A percentile compares a stretch with the other conserved stretches of the same genome.
phyloP scores from a whole-genome alignment of 2,797 vertebrate genomes.

The Tokudaia muenninki region DNA sequence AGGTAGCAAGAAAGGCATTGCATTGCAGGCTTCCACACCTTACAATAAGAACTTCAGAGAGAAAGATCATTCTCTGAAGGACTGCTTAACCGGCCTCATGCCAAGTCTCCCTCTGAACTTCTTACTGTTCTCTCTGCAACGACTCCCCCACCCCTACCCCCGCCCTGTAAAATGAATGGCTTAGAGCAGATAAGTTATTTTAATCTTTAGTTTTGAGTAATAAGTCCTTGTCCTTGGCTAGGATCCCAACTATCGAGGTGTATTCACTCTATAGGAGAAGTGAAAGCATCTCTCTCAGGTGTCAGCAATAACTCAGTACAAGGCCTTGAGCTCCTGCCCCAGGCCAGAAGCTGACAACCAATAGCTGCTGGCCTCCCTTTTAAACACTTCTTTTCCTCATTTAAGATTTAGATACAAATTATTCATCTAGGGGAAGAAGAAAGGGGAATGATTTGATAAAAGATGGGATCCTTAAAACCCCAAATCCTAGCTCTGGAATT shows the following conservation, averaged over 20 bases:
- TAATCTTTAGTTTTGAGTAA: neutral
- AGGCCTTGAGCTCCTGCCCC: neutral
- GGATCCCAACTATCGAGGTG: neutral
- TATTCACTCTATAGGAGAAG: neutral
- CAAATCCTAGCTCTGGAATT: neutral
- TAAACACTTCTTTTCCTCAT: neutral
- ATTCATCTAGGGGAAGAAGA: rapidly evolving
- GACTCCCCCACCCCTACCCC: neutral
- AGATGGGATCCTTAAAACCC: neutral
- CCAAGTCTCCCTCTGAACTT: neutral
- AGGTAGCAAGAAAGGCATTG: rapidly evolving
- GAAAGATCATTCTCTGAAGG: neutral
- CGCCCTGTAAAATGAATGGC: neutral
- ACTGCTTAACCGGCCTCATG: neutral
- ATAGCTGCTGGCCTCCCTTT: neutral
- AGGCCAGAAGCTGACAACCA: neutral
- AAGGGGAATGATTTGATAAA: neutral
- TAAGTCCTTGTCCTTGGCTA: neutral
- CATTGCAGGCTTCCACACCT: rapidly evolving
- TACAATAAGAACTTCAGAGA: neutral
- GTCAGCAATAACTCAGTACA: neutral
- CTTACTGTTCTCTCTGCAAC: neutral
- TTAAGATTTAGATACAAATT: neutral
- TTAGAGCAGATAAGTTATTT: neutral
- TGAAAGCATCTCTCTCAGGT: rapidly evolving